phyloP scores from a whole-genome alignment of 2,797 vertebrate species.

The Adrianichthys oophorus region DNA sequence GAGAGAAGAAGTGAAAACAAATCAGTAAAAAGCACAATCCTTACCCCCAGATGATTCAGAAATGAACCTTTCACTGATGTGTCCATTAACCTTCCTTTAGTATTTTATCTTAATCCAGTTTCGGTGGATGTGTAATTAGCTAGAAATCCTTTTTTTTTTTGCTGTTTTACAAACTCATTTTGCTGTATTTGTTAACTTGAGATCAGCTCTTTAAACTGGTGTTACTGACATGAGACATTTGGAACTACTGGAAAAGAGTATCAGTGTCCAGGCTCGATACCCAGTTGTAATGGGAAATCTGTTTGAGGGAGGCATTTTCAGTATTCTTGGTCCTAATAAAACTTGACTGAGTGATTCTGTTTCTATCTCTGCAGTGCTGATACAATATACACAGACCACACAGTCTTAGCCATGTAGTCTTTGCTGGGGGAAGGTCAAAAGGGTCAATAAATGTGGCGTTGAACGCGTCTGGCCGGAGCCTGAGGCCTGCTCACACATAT shows the following conservation, averaged over 20 bases:
- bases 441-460: slow-evolving; percentile 78
- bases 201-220: background rate
- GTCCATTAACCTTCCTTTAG: too few species aligned
- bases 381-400: slow-evolving; percentile 28
- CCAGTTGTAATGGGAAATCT: slow-evolving; percentile 11
- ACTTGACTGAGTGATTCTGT: slow-evolving; percentile 28
- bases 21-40: too few species aligned
- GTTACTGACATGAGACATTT: slow-evolving; percentile 2
- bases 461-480: slow-evolving; percentile 76
- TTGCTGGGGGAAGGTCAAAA: slow-evolving; percentile 73
- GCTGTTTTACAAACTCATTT: too few species aligned
- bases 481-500: slow-evolving; percentile 70
- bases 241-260: slow-evolving; percentile 10
- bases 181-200: too few species aligned
- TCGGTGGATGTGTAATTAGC: too few species aligned
- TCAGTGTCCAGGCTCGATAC: slow-evolving; percentile 12
- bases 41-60: too few species aligned
- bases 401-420: slow-evolving; percentile 43
- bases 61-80: too few species aligned
- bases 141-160: background rate
- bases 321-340: slow-evolving; percentile 18
- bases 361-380: slow-evolving; percentile 31
- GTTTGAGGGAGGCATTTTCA: slow-evolving; percentile 20
- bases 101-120: too few species aligned
- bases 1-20: too few species aligned